phyloP scores from a whole-genome alignment of 2,113 vertebrate genomes.

The Labeo catla region DNA sequence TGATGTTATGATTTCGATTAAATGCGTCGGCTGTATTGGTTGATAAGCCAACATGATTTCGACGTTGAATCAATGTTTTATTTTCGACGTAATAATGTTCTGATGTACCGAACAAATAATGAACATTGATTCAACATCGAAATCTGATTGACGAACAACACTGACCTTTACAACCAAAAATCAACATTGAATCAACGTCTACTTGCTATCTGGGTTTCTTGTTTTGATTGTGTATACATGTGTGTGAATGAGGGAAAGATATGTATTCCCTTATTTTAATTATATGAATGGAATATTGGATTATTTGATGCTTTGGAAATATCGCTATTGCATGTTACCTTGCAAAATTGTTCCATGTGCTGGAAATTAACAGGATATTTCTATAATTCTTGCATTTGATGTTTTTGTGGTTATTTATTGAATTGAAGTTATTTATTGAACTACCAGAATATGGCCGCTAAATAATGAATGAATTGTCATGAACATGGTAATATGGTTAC shows the following conservation, averaged over 20 bases:
- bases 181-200: too few species aligned
- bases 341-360: constrained; percentile 6
- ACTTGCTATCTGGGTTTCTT: background rate
- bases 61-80: too few species aligned
- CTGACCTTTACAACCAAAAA: too few species aligned
- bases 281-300: background rate
- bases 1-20: too few species aligned
- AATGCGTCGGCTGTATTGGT: too few species aligned
- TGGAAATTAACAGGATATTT: background rate
- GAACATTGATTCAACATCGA: too few species aligned
- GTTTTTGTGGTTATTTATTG: constrained; percentile 40
- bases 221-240: background rate
- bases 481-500: background rate
- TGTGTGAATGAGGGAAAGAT: background rate
- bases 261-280: background rate
- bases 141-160: too few species aligned
- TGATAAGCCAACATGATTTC: too few species aligned
- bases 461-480: constrained; percentile 23
- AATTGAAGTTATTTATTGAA: constrained; percentile 59
- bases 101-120: too few species aligned
- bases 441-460: constrained; percentile 49
- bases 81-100: too few species aligned
- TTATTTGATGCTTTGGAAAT: constrained; percentile 37
- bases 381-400: background rate
- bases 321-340: constrained; percentile 32